These are phyloP conservation scores for Paratilapia polleni DNA, from an alignment of 2,113 vertebrate genomes.

Conservation along the genomic window DNA sequence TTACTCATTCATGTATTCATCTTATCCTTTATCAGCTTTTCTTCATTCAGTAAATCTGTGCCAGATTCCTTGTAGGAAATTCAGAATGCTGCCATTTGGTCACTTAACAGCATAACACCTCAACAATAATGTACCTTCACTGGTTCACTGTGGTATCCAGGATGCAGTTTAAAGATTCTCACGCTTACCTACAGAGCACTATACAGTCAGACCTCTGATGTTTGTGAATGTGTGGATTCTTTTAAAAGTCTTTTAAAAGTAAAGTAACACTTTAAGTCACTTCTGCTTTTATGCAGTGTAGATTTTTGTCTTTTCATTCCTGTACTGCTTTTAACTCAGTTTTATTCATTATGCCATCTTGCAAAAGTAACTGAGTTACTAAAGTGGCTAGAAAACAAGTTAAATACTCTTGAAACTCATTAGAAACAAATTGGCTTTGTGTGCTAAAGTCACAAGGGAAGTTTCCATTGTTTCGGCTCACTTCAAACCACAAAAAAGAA, in stretches of 20 bases:
- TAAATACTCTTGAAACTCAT: background rate
- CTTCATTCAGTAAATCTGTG: background rate
- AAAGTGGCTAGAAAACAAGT: background rate
- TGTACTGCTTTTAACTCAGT: background rate
- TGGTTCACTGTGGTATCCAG: background rate
- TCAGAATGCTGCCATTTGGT: background rate
- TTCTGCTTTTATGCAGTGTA: too few species aligned
- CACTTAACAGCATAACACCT: background rate
- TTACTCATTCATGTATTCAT: too few species aligned
- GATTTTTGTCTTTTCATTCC: background rate
- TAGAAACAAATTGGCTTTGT: background rate
- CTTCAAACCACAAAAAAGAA: background rate
- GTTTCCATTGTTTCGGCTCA: background rate
- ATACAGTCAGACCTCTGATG: too few species aligned
- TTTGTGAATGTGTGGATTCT: too few species aligned
- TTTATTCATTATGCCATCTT: background rate
- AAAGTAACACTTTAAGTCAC: too few species aligned
- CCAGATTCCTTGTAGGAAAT: background rate
- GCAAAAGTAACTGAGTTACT: background rate
- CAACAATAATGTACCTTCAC: background rate
- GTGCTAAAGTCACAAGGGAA: background rate
- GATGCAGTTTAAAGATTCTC: background rate
- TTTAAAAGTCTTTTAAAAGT: too few species aligned
- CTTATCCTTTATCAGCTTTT: background rate
- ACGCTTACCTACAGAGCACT: background rate